Conservation (phyloP, 2,888 invertebrate species). For the Pandemis cinnamomeana region DNA sequence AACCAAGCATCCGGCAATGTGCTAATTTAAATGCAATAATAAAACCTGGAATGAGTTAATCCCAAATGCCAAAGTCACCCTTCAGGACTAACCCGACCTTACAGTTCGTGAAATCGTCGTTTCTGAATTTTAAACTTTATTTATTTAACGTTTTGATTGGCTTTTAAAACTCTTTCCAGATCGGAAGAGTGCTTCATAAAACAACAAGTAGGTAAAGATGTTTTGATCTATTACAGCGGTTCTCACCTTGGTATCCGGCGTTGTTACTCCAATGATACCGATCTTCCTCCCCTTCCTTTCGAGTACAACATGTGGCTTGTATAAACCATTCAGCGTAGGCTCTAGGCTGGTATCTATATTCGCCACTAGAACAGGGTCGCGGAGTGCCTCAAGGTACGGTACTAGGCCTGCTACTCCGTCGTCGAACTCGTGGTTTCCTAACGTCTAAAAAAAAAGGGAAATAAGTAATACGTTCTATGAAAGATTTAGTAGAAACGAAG, state of each 20-base stretch:
- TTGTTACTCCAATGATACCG: constrained; percentile 92
- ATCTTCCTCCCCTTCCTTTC: constrained; percentile 87
- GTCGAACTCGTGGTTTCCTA: constrained; percentile 96
- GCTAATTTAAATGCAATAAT: too few species aligned
- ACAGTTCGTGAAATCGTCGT: too few species aligned
- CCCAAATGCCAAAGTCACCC: too few species aligned
- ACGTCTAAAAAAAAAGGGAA: constrained; percentile 80
- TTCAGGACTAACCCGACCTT: too few species aligned
- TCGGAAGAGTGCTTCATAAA: too few species aligned
- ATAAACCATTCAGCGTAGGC: constrained; percentile 85
- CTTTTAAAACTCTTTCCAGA: too few species aligned
- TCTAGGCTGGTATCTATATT: constrained; percentile 89
- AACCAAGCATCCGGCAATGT: too few species aligned
- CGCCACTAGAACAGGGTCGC: constrained; percentile 88
- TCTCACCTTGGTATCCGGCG: constrained; percentile 79
- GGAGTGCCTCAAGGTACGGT: constrained; percentile 87
- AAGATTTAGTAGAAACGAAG: too few species aligned
- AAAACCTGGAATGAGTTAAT: too few species aligned
- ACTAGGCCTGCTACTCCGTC: constrained; percentile 88
- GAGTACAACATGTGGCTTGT: constrained; percentile 86
- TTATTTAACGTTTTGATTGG: too few species aligned
- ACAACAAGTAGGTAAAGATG: too few species aligned
- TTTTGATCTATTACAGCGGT: neutral
- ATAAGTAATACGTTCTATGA: neutral
- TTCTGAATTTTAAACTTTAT: too few species aligned